Conservation (phyloP, 2,888 invertebrate genomes). For the Synanthedon myopaeformis region DNA sequence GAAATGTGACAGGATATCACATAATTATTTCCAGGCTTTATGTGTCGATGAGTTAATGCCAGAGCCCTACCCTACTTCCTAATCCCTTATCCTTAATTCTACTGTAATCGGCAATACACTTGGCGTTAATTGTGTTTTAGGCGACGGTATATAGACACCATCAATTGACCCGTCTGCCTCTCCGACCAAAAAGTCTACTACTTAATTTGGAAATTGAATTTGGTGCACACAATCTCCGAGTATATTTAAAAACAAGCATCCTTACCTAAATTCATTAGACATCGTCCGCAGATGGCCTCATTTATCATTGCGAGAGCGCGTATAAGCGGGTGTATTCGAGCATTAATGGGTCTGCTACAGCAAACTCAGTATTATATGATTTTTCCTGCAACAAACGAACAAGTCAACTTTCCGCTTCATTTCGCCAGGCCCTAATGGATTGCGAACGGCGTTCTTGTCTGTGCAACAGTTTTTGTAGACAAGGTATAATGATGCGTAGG, state of each 20-base stretch:
- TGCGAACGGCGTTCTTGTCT: slow-evolving; percentile 50
- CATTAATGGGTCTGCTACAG: slow-evolving; percentile 26
- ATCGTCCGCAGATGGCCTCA: slow-evolving; percentile 24
- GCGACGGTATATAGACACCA: too few relatives aligned
- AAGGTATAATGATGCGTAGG: slow-evolving; percentile 22
- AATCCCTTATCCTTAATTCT: too few relatives aligned
- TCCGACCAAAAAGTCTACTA: too few relatives aligned
- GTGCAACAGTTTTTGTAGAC: slow-evolving; percentile 43
- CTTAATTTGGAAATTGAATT: too few relatives aligned
- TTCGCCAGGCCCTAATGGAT: slow-evolving; percentile 59
- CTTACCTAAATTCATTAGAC: slow-evolving; percentile 15
- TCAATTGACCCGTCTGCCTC: too few relatives aligned
- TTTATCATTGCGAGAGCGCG: slow-evolving; percentile 29
- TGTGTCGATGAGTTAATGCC: too few relatives aligned
- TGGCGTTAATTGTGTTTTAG: too few relatives aligned
- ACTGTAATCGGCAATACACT: too few relatives aligned
- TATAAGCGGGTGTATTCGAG: slow-evolving; percentile 27
- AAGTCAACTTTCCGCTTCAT: slow-evolving; percentile 62
- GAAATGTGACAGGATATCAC: too few relatives aligned
- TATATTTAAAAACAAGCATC: neutral
- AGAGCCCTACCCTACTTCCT: too few relatives aligned
- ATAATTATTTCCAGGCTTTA: too few relatives aligned
- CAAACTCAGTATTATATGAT: slow-evolving; percentile 25
- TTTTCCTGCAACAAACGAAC: slow-evolving; percentile 25
- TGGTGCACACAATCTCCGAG: too few relatives aligned